A percentile compares a stretch with the other conserved stretches of the same genome.
phyloP scores from a whole-genome alignment of 1,140 invertebrate species.

The Drosophila quadrilineata region DNA sequence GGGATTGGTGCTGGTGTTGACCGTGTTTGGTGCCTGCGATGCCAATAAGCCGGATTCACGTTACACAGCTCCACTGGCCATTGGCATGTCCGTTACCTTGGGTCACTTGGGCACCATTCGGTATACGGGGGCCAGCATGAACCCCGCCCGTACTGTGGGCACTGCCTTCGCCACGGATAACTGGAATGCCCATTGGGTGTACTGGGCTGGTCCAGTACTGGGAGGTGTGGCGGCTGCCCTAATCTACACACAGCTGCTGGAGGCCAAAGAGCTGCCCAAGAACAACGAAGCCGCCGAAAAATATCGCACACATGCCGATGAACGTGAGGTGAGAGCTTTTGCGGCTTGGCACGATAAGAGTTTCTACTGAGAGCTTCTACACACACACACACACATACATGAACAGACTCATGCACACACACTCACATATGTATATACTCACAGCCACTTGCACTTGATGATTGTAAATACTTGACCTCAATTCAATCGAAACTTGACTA shows the following conservation, averaged over 20 bases:
- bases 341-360: constrained; percentile 69
- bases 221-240: constrained; percentile 90
- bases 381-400: constrained; percentile 16
- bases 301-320: constrained; percentile 78
- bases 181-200: constrained; percentile 93
- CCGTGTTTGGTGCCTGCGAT: constrained; percentile 93
- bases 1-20: constrained; percentile 93
- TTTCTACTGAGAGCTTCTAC: constrained; percentile 69
- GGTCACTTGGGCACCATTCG: constrained; percentile 93
- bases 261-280: constrained; percentile 61
- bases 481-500: not conserved
- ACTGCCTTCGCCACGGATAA: constrained; percentile 89
- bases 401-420: constrained; percentile 23
- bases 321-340: constrained; percentile 80
- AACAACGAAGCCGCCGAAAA: constrained; percentile 64
- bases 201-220: constrained; percentile 92
- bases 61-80: constrained; percentile 92
- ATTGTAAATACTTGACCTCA: constrained; percentile 30
- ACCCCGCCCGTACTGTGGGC: constrained; percentile 92
- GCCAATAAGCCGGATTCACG: constrained; percentile 85
- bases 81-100: constrained; percentile 93
- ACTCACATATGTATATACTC: constrained; percentile 18
- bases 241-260: constrained; percentile 86
- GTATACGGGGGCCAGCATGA: constrained; percentile 94
- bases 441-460: constrained; percentile 9